Percentiles rank a stretch among this genome's conserved stretches.
These are phyloP conservation scores for Trematocara macrostoma DNA, from an alignment of 2,113 vertebrate species.

Conservation along the genomic window DNA sequence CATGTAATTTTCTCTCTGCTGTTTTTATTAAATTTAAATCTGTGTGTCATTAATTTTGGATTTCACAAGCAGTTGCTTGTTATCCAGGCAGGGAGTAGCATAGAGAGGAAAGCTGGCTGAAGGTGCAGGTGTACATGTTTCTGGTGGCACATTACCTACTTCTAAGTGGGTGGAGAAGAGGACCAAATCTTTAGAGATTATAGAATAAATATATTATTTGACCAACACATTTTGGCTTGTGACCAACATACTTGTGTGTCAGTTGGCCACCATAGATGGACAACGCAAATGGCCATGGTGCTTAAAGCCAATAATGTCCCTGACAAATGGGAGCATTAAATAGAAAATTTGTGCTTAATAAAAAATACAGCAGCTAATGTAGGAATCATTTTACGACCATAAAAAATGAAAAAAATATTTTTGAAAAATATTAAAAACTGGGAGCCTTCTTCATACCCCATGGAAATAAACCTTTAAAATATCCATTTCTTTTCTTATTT, in stretches of 20 bases:
- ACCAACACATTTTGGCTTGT: background rate
- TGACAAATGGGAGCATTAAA: background rate
- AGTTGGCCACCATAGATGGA: background rate
- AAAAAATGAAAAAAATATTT: background rate
- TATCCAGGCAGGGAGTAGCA: background rate
- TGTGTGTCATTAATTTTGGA: background rate
- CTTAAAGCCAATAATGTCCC: background rate
- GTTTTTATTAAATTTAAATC: conserved; percentile 9
- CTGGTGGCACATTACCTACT: background rate
- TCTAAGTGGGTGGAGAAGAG: background rate
- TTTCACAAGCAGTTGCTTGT: background rate
- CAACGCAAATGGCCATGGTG: background rate
- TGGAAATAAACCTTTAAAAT: background rate
- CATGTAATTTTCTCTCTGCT: background rate
- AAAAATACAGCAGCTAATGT: background rate
- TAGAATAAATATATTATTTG: background rate
- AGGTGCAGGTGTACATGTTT: background rate
- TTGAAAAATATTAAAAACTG: background rate
- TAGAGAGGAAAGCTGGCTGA: background rate
- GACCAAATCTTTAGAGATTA: background rate
- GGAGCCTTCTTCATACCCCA: background rate
- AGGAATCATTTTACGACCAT: background rate
- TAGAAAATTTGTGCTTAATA: background rate
- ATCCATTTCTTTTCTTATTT: background rate
- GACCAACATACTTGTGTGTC: background rate